Percentiles rank a stretch among this genome's conserved stretches.
Evolutionary conservation across 2,113 vertebrate species (phyloP).

Genomic region (Cyanoramphus novaezelandiae): DNA sequence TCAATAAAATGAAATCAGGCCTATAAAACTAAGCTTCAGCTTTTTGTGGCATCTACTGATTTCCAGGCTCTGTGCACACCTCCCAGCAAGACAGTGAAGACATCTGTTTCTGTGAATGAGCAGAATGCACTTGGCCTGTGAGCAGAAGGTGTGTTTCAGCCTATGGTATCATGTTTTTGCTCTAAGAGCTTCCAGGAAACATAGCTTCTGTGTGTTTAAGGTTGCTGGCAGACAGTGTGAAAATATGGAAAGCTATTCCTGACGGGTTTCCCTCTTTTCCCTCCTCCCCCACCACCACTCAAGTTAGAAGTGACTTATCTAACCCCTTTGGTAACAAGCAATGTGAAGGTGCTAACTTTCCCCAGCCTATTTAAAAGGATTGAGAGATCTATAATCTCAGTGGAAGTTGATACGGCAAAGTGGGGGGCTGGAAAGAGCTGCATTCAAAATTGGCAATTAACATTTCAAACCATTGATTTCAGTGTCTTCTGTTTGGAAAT

Average conservation of each 20-base stretch:
- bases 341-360: background rate
- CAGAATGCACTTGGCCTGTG: background rate
- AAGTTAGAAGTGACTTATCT: background rate
- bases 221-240: background rate
- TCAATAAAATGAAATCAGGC: background rate
- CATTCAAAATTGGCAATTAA: background rate
- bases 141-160: background rate
- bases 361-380: background rate
- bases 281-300: no score
- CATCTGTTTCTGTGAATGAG: background rate
- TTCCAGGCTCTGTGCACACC: background rate
- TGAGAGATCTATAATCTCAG: background rate
- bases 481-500: background rate
- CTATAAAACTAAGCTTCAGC: background rate
- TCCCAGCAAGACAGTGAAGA: background rate
- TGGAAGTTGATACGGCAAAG: background rate
- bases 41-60: background rate
- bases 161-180: background rate
- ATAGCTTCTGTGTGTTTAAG: background rate
- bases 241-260: background rate
- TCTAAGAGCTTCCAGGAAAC: background rate
- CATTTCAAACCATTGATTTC: background rate
- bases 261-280: background rate
- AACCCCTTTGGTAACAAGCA: background rate
- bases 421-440: background rate